Base-by-base conservation (phyloP, 2,888 invertebrate species). In the Metopia argyrocephala region DNA sequence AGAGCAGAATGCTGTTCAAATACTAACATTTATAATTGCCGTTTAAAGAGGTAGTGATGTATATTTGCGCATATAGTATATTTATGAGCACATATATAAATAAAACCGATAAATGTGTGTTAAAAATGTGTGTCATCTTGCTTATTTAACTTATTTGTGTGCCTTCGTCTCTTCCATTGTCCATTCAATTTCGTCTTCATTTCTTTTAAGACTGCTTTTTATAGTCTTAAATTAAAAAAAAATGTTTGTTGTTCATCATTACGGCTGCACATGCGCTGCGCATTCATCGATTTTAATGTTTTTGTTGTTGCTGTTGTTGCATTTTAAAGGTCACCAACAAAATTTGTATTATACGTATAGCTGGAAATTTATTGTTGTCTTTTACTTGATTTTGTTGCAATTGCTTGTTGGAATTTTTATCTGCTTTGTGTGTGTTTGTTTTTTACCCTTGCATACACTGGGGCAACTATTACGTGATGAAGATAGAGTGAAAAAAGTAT, bases 241-340 rank as follows among this genome's bases (percentile, higher is more conserved):
- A 76, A 62, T 76, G 31, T 62, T 31, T 56, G 54, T 62, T 52
- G 52, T 54, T 61, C 23, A 61, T 46, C 5, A 38, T 20, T 54
- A 5, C 9, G 18, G 21, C 21, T 59, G 38, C 38, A 15, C 1
- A 38, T 15, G 4, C 5, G 12, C 31, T 2, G 0, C 12, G 12
- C 12, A 31, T 3, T 15, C 31, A 15, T 38, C 38, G 9, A 12
- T 15, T 38, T 38, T 38, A 38, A 38, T 4, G 38, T 1, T 38
- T 38, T 38, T 46, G 20, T 2, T 59, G 50, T 48, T 57, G 54
- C 31, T 50, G 28, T 59, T 64, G 65, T 57, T 69, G 69, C 54
- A 28, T 65, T 65, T 66, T 78, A 78, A 78, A 78, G 78, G 78
- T 78, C 73, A 52, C n/a, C 71, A 71, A 78, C 6, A 78, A 71